These are phyloP conservation scores for Ameiurus melas DNA, from an alignment of 2,113 vertebrate species.

Conservation along the genomic window DNA sequence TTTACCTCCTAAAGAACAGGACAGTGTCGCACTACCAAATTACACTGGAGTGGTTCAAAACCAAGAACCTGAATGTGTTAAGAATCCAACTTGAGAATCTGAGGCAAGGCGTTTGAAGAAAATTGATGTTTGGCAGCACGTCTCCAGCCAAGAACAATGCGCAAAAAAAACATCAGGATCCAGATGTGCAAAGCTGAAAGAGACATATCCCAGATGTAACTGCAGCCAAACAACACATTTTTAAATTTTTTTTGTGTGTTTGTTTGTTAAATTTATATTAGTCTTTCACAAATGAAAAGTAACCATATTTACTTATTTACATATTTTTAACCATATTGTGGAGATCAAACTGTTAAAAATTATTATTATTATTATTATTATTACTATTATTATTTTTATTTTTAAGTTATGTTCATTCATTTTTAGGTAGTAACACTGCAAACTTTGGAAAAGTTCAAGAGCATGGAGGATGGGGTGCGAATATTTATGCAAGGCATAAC, in stretches of 20 bases:
- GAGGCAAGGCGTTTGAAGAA: not conserved
- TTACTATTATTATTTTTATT: too few species aligned
- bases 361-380: too few species aligned
- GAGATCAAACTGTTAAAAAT: not conserved
- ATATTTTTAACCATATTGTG: not conserved
- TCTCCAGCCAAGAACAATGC: not conserved
- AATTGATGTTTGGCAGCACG: not conserved
- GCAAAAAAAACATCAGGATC: not conserved
- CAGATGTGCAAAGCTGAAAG: slow-evolving; percentile 2
- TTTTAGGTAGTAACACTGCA: not conserved
- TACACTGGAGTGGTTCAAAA: not conserved
- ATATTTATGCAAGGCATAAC: not conserved
- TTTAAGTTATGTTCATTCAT: not conserved
- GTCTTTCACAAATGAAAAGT: not conserved
- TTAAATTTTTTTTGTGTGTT: not conserved
- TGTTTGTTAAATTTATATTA: not conserved
- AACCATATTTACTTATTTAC: too few species aligned
- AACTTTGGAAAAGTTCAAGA: not conserved
- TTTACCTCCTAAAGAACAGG: not conserved
- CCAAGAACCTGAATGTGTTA: not conserved
- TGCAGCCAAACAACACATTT: not conserved
- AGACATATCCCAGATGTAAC: not conserved
- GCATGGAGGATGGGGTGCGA: not conserved
- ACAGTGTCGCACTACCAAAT: not conserved
- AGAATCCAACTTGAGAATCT: not conserved